Evolutionary conservation across 2,113 vertebrate genomes (phyloP), one percentile per base, ranked within the genome.

Genomic region (Actinemys pallida): DNA sequence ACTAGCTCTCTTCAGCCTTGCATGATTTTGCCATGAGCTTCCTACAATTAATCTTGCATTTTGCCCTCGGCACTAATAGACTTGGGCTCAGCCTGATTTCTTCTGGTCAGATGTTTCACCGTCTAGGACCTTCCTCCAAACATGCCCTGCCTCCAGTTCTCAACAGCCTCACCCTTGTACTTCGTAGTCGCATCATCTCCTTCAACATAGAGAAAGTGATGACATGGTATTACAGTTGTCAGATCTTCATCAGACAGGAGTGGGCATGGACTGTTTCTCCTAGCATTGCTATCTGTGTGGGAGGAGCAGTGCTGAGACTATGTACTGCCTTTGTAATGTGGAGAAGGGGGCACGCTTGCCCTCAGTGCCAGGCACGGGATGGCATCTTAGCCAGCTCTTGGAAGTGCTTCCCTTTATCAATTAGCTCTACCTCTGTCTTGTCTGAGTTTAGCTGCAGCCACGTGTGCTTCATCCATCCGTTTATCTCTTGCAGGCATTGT

Each of bases 141-240:
- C n/a, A 69, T n/a, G 62, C 5, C 62, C 31, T 72, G 31, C 31
- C 31, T 39, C n/a, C 31, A 39, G 35, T 39, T 72, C 39, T 76
- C 42, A 22, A 25, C 39, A 76, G 72, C 72, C 22, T 42, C 39
- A 75, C 39, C 69, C 12, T 25, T 45, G 39, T 4, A 6, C 72
- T 76, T 76, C 4, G 6, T 12, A 76, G 22, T 25, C 11, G 24
- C 72, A 25, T 76, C 72, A 12, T 25, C 72, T 10, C 42, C 39
- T 11, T 39, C 72, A 42, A 45, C 5, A 22, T 13, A 39, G 72
- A 45, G 72, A 25, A 81, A 25, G 1, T 3, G 22, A n/a, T 4
- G 22, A 31, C 65, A 16, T 1, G 53, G 8, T 1, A 12, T 1
- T 50, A 27, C 50, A 17, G 0, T 10, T 83, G 81, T 17, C 0